These are phyloP conservation scores for Atta cephalotes DNA, from an alignment of 1,140 invertebrate genomes.

Conservation along the genomic window DNA sequence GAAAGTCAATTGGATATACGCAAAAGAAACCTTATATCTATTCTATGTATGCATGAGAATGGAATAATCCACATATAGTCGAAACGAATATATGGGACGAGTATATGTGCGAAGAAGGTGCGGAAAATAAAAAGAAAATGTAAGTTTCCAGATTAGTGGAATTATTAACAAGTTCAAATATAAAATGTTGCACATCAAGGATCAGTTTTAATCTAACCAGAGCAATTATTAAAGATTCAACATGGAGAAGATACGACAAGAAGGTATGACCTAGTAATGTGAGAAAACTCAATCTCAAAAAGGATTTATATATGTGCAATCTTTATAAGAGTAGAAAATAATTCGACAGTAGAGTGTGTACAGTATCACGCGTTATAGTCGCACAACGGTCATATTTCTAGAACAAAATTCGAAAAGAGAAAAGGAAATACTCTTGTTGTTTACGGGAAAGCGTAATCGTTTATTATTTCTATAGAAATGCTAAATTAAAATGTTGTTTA, in stretches of 20 bases:
- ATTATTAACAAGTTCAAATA: slow-evolving; percentile 42
- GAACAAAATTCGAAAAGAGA: slow-evolving; percentile 9
- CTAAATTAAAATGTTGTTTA: slow-evolving; percentile 24
- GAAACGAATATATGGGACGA: not conserved
- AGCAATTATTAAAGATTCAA: slow-evolving; percentile 42
- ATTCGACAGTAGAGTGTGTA: slow-evolving; percentile 32
- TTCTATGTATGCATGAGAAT: not conserved
- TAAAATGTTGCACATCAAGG: slow-evolving; percentile 1
- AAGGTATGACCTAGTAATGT: not conserved
- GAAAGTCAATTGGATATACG: not conserved
- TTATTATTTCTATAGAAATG: not conserved
- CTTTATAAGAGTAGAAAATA: slow-evolving; percentile 42
- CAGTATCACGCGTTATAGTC: not conserved
- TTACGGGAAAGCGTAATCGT: not conserved
- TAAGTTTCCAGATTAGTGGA: slow-evolving; percentile 34
- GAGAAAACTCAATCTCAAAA: slow-evolving; percentile 18
- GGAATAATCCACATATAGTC: slow-evolving; percentile 34
- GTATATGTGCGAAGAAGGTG: not conserved
- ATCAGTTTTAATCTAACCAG: slow-evolving; percentile 21
- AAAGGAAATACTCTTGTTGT: slow-evolving; percentile 5
- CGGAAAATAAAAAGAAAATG: slow-evolving; percentile 10
- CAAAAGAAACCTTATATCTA: not conserved
- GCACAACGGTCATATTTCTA: slow-evolving; percentile 11
- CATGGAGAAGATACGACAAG: not conserved
- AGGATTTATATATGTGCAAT: slow-evolving; percentile 32